Conservation (phyloP, 2,797 vertebrate genomes). For the Lepidocolaptes lacrymiger region DNA sequence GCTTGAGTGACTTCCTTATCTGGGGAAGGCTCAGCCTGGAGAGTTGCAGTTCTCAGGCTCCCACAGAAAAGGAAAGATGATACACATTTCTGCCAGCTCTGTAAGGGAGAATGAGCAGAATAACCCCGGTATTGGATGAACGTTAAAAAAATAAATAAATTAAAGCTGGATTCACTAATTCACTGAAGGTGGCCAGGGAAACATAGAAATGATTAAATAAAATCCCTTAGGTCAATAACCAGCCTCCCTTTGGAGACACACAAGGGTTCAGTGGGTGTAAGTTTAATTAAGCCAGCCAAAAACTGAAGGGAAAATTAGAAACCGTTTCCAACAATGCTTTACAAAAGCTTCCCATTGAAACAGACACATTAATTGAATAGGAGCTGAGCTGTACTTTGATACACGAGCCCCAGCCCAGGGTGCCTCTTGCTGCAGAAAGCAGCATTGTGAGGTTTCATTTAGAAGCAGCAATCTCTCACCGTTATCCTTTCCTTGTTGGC, state of each 20-base stretch:
- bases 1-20: background rate
- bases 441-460: slow-evolving; percentile 45
- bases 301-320: slow-evolving; percentile 59
- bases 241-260: background rate
- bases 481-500: slow-evolving; percentile 31
- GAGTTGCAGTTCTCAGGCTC: background rate
- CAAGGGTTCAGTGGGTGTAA: background rate
- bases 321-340: slow-evolving; percentile 43
- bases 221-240: slow-evolving; percentile 45
- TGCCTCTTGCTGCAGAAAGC: slow-evolving; percentile 32
- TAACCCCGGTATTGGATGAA: background rate
- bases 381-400: slow-evolving; percentile 47
- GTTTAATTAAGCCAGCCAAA: slow-evolving; percentile 65
- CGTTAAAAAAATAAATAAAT: background rate
- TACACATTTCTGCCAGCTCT: background rate
- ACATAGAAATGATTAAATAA: slow-evolving; percentile 23
- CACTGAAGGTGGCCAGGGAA: slow-evolving; percentile 2
- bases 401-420: slow-evolving; percentile 33
- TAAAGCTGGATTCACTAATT: background rate
- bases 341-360: slow-evolving; percentile 42
- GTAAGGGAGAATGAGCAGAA: background rate
- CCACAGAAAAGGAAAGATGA: background rate
- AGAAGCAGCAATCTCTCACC: slow-evolving; percentile 35
- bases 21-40: background rate
- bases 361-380: slow-evolving; percentile 55